phyloP scores from a whole-genome alignment of 2,113 vertebrate genomes.

The Callorhinus ursinus region DNA sequence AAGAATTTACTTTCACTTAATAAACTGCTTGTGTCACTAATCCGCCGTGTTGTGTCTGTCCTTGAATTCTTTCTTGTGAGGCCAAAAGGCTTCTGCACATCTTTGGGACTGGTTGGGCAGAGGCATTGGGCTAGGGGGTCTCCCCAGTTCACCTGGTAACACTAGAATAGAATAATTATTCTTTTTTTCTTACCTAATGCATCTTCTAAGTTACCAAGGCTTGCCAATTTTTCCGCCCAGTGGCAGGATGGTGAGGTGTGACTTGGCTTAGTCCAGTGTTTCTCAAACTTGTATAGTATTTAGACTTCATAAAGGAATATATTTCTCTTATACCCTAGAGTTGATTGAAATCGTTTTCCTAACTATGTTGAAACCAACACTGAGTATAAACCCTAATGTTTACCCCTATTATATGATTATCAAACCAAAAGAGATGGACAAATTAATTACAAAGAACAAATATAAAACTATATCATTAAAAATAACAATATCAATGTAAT shows the following conservation, averaged over 20 bases:
- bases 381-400: not conserved
- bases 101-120: not conserved
- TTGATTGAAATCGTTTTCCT: not conserved
- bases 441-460: slow-evolving; percentile 8
- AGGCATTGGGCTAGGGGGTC: not conserved
- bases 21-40: not conserved
- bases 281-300: not conserved
- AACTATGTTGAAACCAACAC: not conserved
- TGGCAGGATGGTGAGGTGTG: not conserved
- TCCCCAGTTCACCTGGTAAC: not conserved
- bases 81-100: not conserved
- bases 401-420: not conserved
- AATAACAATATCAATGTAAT: not conserved
- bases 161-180: not conserved
- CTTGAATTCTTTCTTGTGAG: not conserved
- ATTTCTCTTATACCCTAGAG: not conserved
- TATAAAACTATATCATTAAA: not conserved
- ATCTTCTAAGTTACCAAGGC: not conserved
- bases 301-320: not conserved
- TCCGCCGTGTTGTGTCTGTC: not conserved
- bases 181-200: not conserved
- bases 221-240: not conserved
- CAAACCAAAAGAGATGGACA: not conserved
- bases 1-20: not conserved
- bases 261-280: not conserved